Conservation (phyloP, 1,140 invertebrate species). For the Heliconius nattereri region DNA sequence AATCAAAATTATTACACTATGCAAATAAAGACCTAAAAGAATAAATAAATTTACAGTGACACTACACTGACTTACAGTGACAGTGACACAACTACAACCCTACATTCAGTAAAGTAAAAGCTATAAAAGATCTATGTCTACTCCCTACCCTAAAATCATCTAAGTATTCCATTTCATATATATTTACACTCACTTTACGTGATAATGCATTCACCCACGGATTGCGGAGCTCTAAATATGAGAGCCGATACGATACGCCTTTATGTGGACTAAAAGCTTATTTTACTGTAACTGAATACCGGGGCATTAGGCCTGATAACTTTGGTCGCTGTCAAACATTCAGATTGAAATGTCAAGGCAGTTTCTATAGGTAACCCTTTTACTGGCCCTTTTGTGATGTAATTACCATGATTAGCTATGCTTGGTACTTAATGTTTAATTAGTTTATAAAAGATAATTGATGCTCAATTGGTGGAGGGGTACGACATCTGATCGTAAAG, state of each 20-base stretch:
- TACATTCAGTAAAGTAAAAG: no score
- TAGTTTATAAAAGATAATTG: neutral
- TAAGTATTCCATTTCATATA: neutral
- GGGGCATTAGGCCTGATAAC: neutral
- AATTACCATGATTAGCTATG: neutral
- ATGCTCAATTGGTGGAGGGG: neutral
- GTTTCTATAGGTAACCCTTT: neutral
- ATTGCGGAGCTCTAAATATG: neutral
- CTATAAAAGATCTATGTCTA: no score
- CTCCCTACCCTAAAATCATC: neutral
- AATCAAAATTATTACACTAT: no score
- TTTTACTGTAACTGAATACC: conserved; percentile 1
- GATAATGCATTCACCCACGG: conserved; percentile 10
- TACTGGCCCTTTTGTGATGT: neutral
- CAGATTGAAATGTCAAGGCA: neutral
- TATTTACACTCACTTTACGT: conserved; percentile 12
- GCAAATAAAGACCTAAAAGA: no score
- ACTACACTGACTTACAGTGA: no score
- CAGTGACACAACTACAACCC: no score
- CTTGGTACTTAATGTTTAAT: neutral
- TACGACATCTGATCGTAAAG: no score
- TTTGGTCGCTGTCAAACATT: neutral
- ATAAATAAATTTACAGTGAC: no score
- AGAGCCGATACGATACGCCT: conserved; percentile 3
- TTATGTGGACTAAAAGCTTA: conserved; percentile 11